Evolutionary conservation across 1,140 invertebrate species (phyloP).

Genomic region (Thrips palmi): DNA sequence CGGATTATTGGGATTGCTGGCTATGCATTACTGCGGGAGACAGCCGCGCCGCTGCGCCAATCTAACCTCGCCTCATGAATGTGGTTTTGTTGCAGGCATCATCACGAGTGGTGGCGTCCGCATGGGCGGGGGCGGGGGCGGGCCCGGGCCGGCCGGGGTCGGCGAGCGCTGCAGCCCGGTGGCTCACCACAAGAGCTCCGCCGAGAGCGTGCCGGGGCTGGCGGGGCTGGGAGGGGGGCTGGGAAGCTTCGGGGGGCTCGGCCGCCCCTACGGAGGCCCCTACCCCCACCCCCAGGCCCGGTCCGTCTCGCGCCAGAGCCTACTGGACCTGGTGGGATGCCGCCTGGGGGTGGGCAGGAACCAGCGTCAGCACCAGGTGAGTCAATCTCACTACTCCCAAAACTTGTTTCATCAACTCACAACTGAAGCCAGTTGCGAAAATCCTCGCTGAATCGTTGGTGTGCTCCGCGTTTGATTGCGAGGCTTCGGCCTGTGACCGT

Average conservation of each 20-base stretch:
- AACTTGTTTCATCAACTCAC: neutral
- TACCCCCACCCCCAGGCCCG: slow-evolving; percentile 21
- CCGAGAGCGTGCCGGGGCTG: slow-evolving; percentile 27
- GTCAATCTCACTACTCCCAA: neutral
- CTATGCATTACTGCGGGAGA: neutral
- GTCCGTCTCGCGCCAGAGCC: slow-evolving; percentile 33
- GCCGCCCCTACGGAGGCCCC: slow-evolving; percentile 19
- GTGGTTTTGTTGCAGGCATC: slow-evolving; percentile 26
- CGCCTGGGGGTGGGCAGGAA: slow-evolving; percentile 37
- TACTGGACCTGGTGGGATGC: slow-evolving; percentile 45
- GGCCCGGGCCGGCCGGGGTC: slow-evolving; percentile 25
- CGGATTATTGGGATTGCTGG: neutral
- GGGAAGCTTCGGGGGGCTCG: slow-evolving; percentile 19
- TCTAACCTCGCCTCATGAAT: neutral
- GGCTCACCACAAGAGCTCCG: slow-evolving; percentile 22
- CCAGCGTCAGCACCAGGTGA: slow-evolving; percentile 29
- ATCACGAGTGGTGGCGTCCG: slow-evolving; percentile 26
- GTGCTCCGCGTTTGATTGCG: neutral
- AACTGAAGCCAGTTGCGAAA: neutral
- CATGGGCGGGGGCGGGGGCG: slow-evolving; percentile 25
- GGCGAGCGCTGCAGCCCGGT: slow-evolving; percentile 19
- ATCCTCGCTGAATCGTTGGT: slow-evolving; percentile 11
- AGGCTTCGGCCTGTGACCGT: neutral
- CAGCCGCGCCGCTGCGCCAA: neutral
- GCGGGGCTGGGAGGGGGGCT: slow-evolving; percentile 26